These are phyloP conservation scores for Gasteruption jaculator DNA, from an alignment of 2,888 invertebrate genomes.

Conservation along the genomic window DNA sequence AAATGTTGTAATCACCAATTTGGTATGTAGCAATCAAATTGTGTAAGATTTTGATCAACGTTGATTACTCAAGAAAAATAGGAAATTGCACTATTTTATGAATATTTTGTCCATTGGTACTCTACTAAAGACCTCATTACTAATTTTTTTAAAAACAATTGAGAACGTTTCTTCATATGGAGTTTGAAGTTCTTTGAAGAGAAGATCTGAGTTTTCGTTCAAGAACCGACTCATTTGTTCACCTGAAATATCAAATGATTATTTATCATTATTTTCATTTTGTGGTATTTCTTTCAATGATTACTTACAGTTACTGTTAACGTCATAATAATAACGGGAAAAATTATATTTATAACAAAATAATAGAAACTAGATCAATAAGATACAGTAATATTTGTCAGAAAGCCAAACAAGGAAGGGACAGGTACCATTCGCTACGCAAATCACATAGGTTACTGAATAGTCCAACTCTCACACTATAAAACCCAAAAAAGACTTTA, in stretches of 20 bases:
- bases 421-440: too few species aligned
- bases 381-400: too few species aligned
- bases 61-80: background rate
- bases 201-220: slow-evolving; percentile 64
- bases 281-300: too few species aligned
- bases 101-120: slow-evolving; percentile 67
- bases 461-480: too few species aligned
- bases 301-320: too few species aligned
- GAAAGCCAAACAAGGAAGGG: too few species aligned
- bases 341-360: background rate
- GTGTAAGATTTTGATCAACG: too few species aligned
- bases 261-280: slow-evolving; percentile 3
- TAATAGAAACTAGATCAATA: slow-evolving; percentile 1
- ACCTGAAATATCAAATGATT: slow-evolving; percentile 29
- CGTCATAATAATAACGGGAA: background rate
- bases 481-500: too few species aligned
- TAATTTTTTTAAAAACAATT: slow-evolving; percentile 62
- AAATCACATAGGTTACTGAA: too few species aligned
- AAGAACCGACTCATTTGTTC: slow-evolving; percentile 65
- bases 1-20: too few species aligned
- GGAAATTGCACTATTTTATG: slow-evolving; percentile 31
- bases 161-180: slow-evolving; percentile 68
- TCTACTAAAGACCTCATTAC: slow-evolving; percentile 65
- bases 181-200: slow-evolving; percentile 64
- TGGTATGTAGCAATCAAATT: too few species aligned